phyloP scores from a whole-genome alignment of 2,888 invertebrate genomes.

The Glaucopsyche alexis region DNA sequence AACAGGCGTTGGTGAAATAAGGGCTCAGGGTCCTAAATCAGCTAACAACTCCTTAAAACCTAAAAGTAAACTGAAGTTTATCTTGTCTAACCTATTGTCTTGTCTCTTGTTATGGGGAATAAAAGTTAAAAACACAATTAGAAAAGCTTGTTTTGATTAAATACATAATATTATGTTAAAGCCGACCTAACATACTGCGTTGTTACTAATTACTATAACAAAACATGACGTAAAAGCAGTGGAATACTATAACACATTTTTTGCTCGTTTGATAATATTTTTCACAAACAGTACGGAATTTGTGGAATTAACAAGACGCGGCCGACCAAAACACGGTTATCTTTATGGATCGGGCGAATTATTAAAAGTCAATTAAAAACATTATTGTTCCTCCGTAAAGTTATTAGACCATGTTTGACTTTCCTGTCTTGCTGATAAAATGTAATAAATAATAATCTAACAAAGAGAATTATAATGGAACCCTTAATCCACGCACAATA shows the following conservation, averaged over 20 bases:
- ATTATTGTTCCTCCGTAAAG: background rate
- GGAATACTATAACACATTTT: background rate
- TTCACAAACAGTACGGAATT: background rate
- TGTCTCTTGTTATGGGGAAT: too few species aligned
- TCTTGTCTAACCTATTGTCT: too few species aligned
- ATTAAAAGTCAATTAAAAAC: background rate
- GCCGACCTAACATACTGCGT: background rate
- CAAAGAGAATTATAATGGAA: too few species aligned
- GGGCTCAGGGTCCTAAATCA: too few species aligned
- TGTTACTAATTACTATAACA: background rate
- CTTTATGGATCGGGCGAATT: slow-evolving; percentile 11
- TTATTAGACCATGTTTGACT: background rate
- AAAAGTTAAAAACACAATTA: too few species aligned
- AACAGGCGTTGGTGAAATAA: too few species aligned
- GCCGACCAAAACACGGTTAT: slow-evolving; percentile 14
- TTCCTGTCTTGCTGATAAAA: background rate
- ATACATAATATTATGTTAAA: too few species aligned
- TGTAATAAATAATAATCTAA: background rate
- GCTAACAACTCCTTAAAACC: too few species aligned
- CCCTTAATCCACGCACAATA: too few species aligned
- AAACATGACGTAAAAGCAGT: background rate
- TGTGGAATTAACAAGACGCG: background rate
- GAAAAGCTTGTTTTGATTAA: too few species aligned
- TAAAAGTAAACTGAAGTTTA: too few species aligned
- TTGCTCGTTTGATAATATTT: slow-evolving; percentile 2